phyloP scores from a whole-genome alignment of 2,888 invertebrate genomes.

The Lasioglossum figueresi region DNA sequence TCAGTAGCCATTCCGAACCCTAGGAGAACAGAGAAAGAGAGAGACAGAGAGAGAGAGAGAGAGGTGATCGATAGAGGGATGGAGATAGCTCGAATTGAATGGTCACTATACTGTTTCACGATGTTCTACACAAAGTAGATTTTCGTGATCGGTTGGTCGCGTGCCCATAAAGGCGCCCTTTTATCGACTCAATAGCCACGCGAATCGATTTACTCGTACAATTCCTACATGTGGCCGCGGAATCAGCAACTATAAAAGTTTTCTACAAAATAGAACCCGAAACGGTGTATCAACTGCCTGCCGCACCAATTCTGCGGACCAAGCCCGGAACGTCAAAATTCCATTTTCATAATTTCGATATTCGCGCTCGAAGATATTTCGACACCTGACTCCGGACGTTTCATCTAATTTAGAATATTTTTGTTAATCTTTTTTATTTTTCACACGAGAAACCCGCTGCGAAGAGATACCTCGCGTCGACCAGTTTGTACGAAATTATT shows the following conservation, averaged over 20 bases:
- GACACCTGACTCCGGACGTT: background rate
- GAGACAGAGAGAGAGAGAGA: background rate
- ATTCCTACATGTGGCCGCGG: background rate
- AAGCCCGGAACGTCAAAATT: too few species aligned
- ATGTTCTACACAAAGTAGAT: background rate
- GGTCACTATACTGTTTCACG: background rate
- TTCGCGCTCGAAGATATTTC: background rate
- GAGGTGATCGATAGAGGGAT: background rate
- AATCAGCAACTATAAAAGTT: background rate
- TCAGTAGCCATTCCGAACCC: background rate
- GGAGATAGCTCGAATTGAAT: background rate
- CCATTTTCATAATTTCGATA: background rate
- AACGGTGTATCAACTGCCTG: background rate
- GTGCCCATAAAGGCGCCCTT: background rate
- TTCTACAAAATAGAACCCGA: background rate
- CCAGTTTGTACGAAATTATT: too few species aligned
- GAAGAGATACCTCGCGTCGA: too few species aligned
- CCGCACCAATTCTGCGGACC: too few species aligned
- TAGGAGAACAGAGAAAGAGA: background rate
- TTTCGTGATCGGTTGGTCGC: conserved; percentile 4
- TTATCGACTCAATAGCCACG: background rate
- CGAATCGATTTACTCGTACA: background rate
- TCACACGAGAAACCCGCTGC: too few species aligned
- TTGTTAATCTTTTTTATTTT: too few species aligned
- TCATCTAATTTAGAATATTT: too few species aligned